Percentiles rank a stretch among this genome's conserved stretches.
Evolutionary conservation across 1,140 invertebrate genomes (phyloP).

Genomic region (Drosophila nebulosa): DNA sequence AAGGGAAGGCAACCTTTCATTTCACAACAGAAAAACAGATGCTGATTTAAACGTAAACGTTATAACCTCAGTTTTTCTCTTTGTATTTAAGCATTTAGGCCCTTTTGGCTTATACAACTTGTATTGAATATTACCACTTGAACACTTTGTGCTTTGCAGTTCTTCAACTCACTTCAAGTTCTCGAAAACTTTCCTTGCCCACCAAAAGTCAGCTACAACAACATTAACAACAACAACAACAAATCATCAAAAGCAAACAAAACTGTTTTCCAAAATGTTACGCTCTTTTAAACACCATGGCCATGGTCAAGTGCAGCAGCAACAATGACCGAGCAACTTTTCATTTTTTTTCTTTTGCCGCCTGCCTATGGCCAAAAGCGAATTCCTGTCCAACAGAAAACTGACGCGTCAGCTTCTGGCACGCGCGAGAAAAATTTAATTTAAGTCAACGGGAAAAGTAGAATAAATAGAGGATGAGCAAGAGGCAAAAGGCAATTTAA

Average conservation of each 20-base stretch:
- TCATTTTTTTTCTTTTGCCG: conserved; percentile 37
- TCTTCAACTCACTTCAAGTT: not conserved
- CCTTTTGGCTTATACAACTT: not conserved
- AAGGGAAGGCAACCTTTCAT: not conserved
- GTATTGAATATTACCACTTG: not conserved
- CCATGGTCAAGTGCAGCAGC: conserved; percentile 56
- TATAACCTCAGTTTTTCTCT: not conserved
- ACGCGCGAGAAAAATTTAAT: conserved; percentile 59
- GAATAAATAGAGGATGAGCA: not conserved
- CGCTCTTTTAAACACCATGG: conserved; percentile 42
- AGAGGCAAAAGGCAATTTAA: not conserved
- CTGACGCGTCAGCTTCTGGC: conserved; percentile 45
- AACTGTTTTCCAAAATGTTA: conserved; percentile 38
- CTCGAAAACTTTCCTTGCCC: conserved; percentile 19
- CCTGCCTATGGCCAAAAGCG: conserved; percentile 28
- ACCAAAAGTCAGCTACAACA: conserved; percentile 39
- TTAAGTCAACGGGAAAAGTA: conserved; percentile 10
- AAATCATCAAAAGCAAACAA: too few species aligned
- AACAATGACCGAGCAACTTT: conserved; percentile 42
- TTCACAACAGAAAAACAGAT: not conserved
- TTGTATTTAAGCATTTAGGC: not conserved
- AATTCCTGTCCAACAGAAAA: conserved; percentile 13
- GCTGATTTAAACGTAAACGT: not conserved
- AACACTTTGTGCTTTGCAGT: not conserved
- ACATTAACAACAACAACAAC: too few species aligned